Percentiles rank a stretch among this genome's conserved stretches.
These are phyloP conservation scores for Drosophila ambigua DNA, from an alignment of 1,140 invertebrate genomes.

Conservation along the genomic window DNA sequence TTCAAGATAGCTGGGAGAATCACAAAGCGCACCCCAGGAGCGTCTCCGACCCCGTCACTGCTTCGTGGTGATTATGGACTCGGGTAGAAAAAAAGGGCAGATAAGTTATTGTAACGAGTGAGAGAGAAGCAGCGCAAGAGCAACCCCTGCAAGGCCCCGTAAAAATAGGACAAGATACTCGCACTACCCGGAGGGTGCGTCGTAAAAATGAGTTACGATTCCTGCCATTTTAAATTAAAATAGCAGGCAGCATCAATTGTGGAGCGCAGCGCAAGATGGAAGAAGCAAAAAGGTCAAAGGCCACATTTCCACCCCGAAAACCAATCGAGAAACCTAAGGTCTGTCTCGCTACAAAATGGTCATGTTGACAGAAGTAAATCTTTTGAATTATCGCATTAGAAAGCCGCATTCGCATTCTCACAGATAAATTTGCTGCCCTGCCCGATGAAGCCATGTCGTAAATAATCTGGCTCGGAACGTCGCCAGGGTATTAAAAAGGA, in stretches of 20 bases:
- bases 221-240: conserved; percentile 83
- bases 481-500: conserved; percentile 74
- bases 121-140: conserved; percentile 3
- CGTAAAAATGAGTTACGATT: conserved; percentile 84
- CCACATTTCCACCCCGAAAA: conserved; percentile 71
- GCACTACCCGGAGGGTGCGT: conserved; percentile 69
- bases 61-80: conserved; percentile 63
- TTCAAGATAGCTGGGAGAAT: conserved; percentile 51
- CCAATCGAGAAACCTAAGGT: not conserved
- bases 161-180: conserved; percentile 78
- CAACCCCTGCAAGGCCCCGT: conserved; percentile 77
- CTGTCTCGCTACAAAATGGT: conserved; percentile 65
- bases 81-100: conserved; percentile 71
- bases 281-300: conserved; percentile 72
- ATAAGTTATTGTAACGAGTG: conserved; percentile 77
- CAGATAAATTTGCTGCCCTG: conserved; percentile 40
- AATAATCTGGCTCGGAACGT: conserved; percentile 67
- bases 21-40: conserved; percentile 80
- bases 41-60: conserved; percentile 30
- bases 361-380: conserved; percentile 84
- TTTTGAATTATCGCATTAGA: conserved; percentile 83
- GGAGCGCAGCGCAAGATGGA: conserved; percentile 48
- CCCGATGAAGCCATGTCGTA: conserved; percentile 82
- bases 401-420: conserved; percentile 69
- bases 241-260: conserved; percentile 70